Evolutionary conservation across 1,140 invertebrate genomes (phyloP).

Genomic region (Manduca sexta): DNA sequence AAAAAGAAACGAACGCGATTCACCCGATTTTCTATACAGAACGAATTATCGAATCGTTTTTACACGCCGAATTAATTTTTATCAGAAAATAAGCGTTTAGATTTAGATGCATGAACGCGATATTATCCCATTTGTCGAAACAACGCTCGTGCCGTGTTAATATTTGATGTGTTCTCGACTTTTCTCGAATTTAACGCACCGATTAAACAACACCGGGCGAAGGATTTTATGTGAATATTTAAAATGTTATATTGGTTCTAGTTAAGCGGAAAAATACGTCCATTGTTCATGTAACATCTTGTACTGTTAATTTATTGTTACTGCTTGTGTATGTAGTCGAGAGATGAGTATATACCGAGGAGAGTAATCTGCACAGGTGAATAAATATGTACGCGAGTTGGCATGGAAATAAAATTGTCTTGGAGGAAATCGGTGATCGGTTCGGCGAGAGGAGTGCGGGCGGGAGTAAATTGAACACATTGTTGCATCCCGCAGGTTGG

Average conservation of each 20-base stretch:
- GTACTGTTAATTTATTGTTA: constrained; percentile 25
- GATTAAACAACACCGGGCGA: constrained; percentile 68
- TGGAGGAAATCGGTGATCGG: constrained; percentile 10
- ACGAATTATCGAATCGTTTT: constrained; percentile 42
- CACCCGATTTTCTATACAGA: constrained; percentile 48
- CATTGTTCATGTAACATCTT: constrained; percentile 43
- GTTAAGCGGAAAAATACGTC: constrained; percentile 42
- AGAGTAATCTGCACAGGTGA: not conserved
- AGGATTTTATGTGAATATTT: constrained; percentile 71
- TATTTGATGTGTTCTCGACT: constrained; percentile 72
- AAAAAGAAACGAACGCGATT: constrained; percentile 53
- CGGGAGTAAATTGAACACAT: constrained; percentile 43
- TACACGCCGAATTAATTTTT: constrained; percentile 38
- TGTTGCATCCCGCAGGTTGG: constrained; percentile 62
- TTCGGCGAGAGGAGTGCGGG: constrained; percentile 2
- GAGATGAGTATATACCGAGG: not conserved
- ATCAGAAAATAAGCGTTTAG: constrained; percentile 45
- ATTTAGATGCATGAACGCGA: constrained; percentile 61
- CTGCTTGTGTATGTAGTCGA: constrained; percentile 7
- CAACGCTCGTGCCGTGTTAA: constrained; percentile 59
- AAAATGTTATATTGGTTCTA: constrained; percentile 70
- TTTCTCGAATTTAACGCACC: constrained; percentile 70
- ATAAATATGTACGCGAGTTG: constrained; percentile 3
- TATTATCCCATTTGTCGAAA: constrained; percentile 68
- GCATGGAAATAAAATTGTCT: constrained; percentile 17